Base-by-base conservation (phyloP, 2,113 vertebrate species). In the Elephantulus edwardii region DNA sequence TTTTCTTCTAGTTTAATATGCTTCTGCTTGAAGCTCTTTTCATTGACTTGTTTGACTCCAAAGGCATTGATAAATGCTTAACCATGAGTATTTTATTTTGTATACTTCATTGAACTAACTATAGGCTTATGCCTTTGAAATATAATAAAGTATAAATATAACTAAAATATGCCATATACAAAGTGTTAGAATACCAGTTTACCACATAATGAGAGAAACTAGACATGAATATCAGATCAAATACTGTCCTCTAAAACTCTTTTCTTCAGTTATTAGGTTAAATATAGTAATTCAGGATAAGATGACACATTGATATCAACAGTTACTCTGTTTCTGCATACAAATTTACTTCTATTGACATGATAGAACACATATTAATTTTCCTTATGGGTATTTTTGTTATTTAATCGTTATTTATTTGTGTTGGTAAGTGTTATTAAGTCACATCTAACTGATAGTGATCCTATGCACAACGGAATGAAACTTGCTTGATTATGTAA, bases 61-160 rank as follows among this genome's bases (percentile, higher is more conserved):
- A 93, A 86, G 54, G 78, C 80, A 78, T 77, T 95, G 86, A 93
- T 84, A 81, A 95, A 94, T 90, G 79, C 79, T 76, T 85, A 86
- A 86, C 48, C 40, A 76, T 24, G 78, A 92, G 56, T 42, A 84
- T 86, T 95, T 93, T 90, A 88, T 92, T 96, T 82, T 93, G 76
- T 93, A 83, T 86, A 81, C 79, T 91, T 78, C 86, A 35, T 33
- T 81, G 28, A 90, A 66, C 62, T 89, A 42, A 62, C 68, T 78
- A 50, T 78, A 48, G 88, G 42, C 24, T 54, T 40, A 74, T 88
- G 88, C 44, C 60, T 89, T 96, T 96, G 40, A 89, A 92, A 83
- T 91, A 92, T 77, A 90, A 93, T 91, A 92, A 93, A 91, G 14
- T 88, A 86, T 88, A 93, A 91, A 78, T 83, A 93, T 70, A 83